Conservation (phyloP, 2,797 vertebrate species). For the Phrynocephalus vlangalii region DNA sequence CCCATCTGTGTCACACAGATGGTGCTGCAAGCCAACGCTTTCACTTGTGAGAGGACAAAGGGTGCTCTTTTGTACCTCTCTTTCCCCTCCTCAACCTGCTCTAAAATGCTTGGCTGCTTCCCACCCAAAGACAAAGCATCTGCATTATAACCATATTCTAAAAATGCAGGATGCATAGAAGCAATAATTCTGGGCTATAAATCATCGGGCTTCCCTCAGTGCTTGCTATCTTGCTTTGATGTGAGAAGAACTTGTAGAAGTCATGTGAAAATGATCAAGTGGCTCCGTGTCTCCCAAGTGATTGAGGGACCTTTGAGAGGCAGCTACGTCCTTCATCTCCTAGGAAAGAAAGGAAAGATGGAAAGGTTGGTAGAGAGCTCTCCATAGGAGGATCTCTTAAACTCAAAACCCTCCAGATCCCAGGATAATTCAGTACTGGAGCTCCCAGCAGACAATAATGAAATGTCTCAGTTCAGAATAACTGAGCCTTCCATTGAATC, state of each 20-base stretch:
- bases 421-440: neutral
- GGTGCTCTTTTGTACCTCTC: conserved; percentile 33
- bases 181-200: conserved; percentile 13
- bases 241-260: neutral
- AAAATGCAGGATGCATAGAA: conserved; percentile 49
- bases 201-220: neutral
- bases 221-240: neutral
- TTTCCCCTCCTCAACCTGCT: conserved; percentile 18
- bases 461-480: neutral
- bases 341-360: neutral
- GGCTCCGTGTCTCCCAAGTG: neutral
- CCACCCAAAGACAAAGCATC: conserved; percentile 12
- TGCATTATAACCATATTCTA: conserved; percentile 14
- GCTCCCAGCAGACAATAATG: neutral
- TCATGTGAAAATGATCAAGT: neutral
- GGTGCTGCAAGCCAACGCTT: conserved; percentile 51
- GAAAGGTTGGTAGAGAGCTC: neutral
- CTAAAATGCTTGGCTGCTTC: conserved; percentile 37
- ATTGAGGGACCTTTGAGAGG: conserved; percentile 4
- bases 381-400: neutral
- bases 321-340: neutral
- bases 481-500: neutral
- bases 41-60: conserved; percentile 47
- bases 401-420: neutral
- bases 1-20: conserved; percentile 62